Percentiles rank a stretch among this genome's conserved stretches.
Conservation (phyloP, 2,888 invertebrate genomes). For the Lottia gigantea region DNA sequence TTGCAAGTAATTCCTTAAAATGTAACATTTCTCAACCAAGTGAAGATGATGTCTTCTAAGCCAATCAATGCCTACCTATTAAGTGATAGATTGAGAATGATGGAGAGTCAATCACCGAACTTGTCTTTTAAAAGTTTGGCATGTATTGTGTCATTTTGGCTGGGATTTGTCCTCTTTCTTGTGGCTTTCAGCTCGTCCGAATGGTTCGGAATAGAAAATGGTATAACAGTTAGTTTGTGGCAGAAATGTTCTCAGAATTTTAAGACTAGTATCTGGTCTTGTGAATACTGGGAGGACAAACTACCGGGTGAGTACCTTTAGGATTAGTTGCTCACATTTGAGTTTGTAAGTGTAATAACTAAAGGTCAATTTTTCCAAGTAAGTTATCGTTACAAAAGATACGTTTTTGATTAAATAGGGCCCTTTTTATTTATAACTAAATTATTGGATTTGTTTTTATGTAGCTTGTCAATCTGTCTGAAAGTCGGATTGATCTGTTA, state of each 20-base stretch:
- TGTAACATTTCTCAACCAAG: too few species aligned
- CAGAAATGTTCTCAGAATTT: conserved; percentile 28
- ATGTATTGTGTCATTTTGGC: conserved; percentile 30
- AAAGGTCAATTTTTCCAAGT: too few species aligned
- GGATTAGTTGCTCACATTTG: too few species aligned
- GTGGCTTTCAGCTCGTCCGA: conserved; percentile 37
- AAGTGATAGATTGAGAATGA: neutral
- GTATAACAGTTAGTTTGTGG: conserved; percentile 34
- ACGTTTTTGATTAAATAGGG: too few species aligned
- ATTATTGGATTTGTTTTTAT: too few species aligned
- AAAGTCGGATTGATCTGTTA: too few species aligned
- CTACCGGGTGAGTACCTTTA: too few species aligned
- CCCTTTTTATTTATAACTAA: too few species aligned
- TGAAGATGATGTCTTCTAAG: neutral
- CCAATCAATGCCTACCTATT: conserved; percentile 5
- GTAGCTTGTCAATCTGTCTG: too few species aligned
- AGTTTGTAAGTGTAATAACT: too few species aligned
- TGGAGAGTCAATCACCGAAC: conserved; percentile 3
- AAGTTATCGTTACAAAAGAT: too few species aligned
- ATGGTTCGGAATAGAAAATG: conserved; percentile 36
- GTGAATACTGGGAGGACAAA: conserved; percentile 26
- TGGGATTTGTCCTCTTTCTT: conserved; percentile 35
- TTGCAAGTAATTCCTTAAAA: too few species aligned
- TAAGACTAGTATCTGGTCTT: conserved; percentile 27
- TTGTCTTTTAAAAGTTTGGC: conserved; percentile 31